Conservation (phyloP, 35 echinoderm and acorn worm species). For the Stichopus chloronotus region DNA sequence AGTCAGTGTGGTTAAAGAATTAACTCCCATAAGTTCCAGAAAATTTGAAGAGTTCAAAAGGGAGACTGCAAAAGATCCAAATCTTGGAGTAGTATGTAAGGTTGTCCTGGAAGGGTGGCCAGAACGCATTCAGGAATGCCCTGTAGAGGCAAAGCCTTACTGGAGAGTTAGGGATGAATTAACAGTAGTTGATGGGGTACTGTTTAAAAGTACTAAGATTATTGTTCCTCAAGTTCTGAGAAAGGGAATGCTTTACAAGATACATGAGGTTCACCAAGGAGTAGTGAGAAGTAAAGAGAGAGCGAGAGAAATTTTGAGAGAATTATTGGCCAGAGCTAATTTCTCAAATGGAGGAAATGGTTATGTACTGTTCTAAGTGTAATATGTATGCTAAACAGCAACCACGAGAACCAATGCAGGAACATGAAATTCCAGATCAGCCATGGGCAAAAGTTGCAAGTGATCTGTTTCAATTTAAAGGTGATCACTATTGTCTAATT, state of each 20-base stretch:
- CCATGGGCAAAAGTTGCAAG: too few species aligned
- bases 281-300: too few species aligned
- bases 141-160: background rate
- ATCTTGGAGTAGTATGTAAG: background rate
- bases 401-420: too few species aligned
- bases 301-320: too few species aligned
- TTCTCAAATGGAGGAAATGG: too few species aligned
- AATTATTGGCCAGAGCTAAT: too few species aligned
- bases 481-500: too few species aligned
- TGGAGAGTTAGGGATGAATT: conserved; percentile 35
- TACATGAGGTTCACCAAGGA: too few species aligned
- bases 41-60: background rate
- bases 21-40: background rate
- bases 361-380: too few species aligned
- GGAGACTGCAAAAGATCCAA: conserved; percentile 13
- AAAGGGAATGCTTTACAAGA: conserved; percentile 40
- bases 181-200: conserved; percentile 15
- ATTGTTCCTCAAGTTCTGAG: conserved; percentile 43
- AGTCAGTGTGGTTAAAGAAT: background rate
- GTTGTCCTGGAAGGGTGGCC: conserved; percentile 57
- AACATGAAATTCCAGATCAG: too few species aligned
- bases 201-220: conserved; percentile 27
- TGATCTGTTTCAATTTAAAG: too few species aligned
- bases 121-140: background rate
- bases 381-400: too few species aligned